A percentile compares a stretch with the other conserved stretches of the same genome.
Conservation (phyloP, 2,797 vertebrate genomes). For the Lagorchestes hirsutus region DNA sequence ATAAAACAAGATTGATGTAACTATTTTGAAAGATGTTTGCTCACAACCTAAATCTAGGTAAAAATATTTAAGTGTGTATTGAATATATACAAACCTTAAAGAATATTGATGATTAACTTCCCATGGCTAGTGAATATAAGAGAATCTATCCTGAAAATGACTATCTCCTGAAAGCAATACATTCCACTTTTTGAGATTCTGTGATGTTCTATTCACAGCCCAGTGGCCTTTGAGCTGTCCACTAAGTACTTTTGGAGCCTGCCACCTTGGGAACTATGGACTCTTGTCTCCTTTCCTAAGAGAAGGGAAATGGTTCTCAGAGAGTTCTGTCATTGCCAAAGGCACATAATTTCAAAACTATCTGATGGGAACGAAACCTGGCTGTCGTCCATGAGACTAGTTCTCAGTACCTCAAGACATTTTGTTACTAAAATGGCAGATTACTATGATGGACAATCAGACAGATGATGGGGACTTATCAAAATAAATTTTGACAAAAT, state of each 20-base stretch:
- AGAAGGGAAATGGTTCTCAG: neutral
- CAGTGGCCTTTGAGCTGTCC: neutral
- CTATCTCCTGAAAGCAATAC: neutral
- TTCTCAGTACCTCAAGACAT: too few relatives aligned
- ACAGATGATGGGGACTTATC: too few relatives aligned
- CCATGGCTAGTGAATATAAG: neutral
- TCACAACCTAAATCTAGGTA: neutral
- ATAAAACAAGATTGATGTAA: neutral
- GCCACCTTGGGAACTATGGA: neutral
- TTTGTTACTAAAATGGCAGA: too few relatives aligned
- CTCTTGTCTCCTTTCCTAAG: neutral
- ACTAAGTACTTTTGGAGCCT: neutral
- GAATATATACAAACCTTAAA: neutral
- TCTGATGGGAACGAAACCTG: too few relatives aligned
- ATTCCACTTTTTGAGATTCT: neutral
- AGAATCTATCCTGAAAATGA: neutral
- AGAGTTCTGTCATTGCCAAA: neutral
- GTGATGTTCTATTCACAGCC: neutral
- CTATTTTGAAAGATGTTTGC: neutral
- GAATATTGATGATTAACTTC: neutral
- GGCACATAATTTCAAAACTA: neutral
- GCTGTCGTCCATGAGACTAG: too few relatives aligned
- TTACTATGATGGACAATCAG: too few relatives aligned
- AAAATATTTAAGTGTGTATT: neutral
- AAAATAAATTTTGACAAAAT: too few relatives aligned